Evolutionary conservation across 2,797 vertebrate genomes (phyloP), one percentile per base, ranked within the genome.

Genomic region (Phrynocephalus vlangalii): DNA sequence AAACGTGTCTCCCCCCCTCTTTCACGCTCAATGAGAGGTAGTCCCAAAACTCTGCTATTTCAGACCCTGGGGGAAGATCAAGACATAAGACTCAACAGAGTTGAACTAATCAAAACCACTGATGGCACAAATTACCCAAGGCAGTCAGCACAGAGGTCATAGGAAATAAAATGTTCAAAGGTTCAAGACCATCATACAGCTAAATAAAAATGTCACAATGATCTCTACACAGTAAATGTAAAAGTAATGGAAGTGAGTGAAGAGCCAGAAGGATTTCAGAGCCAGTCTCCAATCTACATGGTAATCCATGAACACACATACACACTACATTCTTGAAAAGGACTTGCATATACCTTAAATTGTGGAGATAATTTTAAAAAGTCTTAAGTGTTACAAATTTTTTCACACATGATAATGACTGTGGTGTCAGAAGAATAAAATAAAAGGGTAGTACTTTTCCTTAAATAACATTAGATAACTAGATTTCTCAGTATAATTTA

Each of bases 231-330:
- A 1, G 5, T 6, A 92, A 90, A 91, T 86, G 84, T 15, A 72
- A 85, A 89, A 84, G 1, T 82, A 91, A 86, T 80, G 0, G 1
- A 84, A 82, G 67, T 20, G 30, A 48, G 86, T 86, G 84, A 83
- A 85, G 77, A 91, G 9, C 0, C n/a, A 75, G 3, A 24, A 86
- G 7, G 88, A 84, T 63, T 86, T 91, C 3, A 88, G 83, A 82
- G 86, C 10, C 44, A 82, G 87, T n/a, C 20, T 72, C 26, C 30
- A 50, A 20, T 82, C 56, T 89, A 87, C 28, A 71, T 91, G 18
- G 75, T 82, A 79, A 88, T 71, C 78, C 90, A 91, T 13, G 88
- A 90, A 88, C 86, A 86, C 85, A n/a, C 77, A 86, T 87, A 24
- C 78, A 86, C 28, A 92, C 88, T 82, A 75, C 38, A 66, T 85